These are phyloP conservation scores for Cryptoleucopteryx plumbea DNA, from an alignment of 2,113 vertebrate genomes.

Conservation along the genomic window DNA sequence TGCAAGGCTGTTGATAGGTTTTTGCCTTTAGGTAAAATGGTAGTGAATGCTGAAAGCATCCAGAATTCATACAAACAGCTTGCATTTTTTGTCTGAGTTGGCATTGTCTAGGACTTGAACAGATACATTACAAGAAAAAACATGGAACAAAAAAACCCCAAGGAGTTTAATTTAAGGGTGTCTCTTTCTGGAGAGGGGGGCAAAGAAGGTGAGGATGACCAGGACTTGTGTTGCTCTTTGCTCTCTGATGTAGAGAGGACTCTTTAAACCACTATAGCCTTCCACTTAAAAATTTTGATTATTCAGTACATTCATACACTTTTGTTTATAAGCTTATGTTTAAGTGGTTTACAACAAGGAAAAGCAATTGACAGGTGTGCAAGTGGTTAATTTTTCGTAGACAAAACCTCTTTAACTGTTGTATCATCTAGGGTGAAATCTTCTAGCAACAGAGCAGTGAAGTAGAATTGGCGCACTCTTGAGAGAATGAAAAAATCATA, in stretches of 20 bases:
- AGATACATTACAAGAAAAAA: not conserved
- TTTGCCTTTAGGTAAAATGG: not conserved
- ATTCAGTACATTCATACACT: not conserved
- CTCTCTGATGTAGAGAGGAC: not conserved
- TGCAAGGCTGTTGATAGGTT: not conserved
- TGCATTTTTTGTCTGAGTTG: not conserved
- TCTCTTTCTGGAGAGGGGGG: not conserved
- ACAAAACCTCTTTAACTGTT: not conserved
- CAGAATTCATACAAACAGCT: not conserved
- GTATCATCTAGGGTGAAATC: not conserved
- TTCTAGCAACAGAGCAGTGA: not conserved
- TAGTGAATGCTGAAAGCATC: not conserved
- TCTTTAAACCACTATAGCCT: not conserved
- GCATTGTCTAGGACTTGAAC: not conserved
- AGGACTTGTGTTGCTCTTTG: not conserved
- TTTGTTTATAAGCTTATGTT: not conserved
- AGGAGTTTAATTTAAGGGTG: not conserved
- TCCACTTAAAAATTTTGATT: not conserved
- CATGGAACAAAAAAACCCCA: accelerated
- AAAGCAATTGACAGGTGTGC: not conserved
- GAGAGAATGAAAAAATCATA: not conserved
- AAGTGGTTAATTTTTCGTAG: not conserved
- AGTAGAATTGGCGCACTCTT: not conserved
- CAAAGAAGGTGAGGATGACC: not conserved
- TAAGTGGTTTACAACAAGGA: not conserved